Base-by-base conservation (phyloP, 2,888 invertebrate genomes). In the Mesorhabditis belari region DNA sequence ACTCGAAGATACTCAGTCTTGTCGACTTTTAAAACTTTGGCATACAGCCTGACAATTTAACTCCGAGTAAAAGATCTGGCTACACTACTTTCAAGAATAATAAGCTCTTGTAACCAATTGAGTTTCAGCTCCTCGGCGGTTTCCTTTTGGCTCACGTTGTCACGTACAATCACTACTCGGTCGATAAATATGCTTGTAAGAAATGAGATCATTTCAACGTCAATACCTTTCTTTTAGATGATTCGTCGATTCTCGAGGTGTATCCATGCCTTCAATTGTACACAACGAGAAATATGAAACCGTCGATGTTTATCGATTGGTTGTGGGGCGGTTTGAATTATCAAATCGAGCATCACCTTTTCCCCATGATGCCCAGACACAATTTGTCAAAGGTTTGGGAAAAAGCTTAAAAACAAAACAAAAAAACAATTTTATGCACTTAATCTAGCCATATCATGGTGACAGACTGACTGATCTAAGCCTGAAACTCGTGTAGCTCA, bases 121-220 rank as follows among this genome's bases (percentile, higher is more conserved):
- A 68, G 4, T n/a, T n/a, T n/a, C 78, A 77, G 55, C 65, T 77
- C 23, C 70, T 74, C 51, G 78, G 74, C 24, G 79, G 79, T 5
- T 79, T 80, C 62, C 62, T 79, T 25, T 58, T 79, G 5, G 76
- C 79, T 5, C 79, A 79, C 56, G 79, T 79, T 29, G 79, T 79
- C 61, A 79, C 79, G 9, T 79, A 74, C 71, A 79, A 79, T 52
- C 79, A 79, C 59, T 79, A 79, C 53, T 79, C 79, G 5, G 76
- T 76, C 4, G 77, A 77, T 28, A 79, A 79, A 58, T 79, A 75
- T 57, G 65, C 75, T 5, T 63, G 78, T 79, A 50, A 67, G 73
- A 67, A 44, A 54, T 23, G 0, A 23, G 24, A 35, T 26, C 57
- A 17, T 5, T 21, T 9, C 6, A 21, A 24, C 6, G 19, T 9